phyloP scores from a whole-genome alignment of 2,888 invertebrate species.

The Synergus itoensis region DNA sequence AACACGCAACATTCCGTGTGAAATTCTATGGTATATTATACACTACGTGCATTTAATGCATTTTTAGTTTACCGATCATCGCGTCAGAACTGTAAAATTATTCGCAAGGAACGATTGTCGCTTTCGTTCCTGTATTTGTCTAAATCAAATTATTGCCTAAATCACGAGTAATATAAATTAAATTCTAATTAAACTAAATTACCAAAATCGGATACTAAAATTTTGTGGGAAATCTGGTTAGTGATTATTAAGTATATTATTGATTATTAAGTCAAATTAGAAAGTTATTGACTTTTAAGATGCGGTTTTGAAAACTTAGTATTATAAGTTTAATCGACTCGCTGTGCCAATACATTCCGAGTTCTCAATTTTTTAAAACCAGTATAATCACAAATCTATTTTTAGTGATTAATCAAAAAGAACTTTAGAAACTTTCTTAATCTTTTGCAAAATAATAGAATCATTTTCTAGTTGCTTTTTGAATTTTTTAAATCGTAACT shows the following conservation, averaged over 20 bases:
- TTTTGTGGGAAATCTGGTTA: not conserved
- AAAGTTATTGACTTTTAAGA: slow-evolving; percentile 41
- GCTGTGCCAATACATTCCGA: slow-evolving; percentile 33
- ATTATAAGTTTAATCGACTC: slow-evolving; percentile 38
- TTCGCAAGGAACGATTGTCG: not conserved
- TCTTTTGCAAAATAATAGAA: not conserved
- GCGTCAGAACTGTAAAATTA: not conserved
- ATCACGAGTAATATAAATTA: slow-evolving; percentile 2
- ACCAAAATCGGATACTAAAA: not conserved
- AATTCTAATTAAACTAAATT: not conserved
- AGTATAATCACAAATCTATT: not conserved
- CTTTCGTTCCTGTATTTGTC: slow-evolving; percentile 31
- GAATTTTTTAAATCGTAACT: not conserved
- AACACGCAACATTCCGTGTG: slow-evolving; percentile 62
- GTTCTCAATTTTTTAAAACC: not conserved
- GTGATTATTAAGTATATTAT: slow-evolving; percentile 30
- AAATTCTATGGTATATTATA: slow-evolving; percentile 51
- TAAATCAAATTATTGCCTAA: slow-evolving; percentile 41
- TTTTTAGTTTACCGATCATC: not conserved
- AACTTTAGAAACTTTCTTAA: not conserved
- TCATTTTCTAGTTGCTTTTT: slow-evolving; percentile 20
- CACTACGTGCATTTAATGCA: not conserved
- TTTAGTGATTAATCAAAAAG: not conserved
- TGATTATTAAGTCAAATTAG: slow-evolving; percentile 23
- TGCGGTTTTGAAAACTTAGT: slow-evolving; percentile 43